Evolutionary conservation across 2,888 invertebrate species (phyloP).

Genomic region (Synergus itoensis): DNA sequence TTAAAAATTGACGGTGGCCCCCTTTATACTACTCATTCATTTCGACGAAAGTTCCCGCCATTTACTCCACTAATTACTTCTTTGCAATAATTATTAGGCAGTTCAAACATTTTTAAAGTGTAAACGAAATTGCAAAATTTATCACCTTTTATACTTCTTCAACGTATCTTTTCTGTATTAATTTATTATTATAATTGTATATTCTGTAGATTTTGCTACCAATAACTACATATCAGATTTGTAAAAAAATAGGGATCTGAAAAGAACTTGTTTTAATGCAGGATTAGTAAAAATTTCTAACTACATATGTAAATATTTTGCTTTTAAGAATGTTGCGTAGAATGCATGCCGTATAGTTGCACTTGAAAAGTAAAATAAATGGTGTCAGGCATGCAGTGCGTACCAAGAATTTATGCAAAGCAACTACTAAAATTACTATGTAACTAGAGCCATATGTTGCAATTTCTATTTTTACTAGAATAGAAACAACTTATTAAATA

Average conservation of each 20-base stretch:
- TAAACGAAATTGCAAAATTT: not conserved
- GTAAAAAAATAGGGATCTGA: not conserved
- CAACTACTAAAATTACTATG: not conserved
- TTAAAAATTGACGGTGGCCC: constrained; percentile 55
- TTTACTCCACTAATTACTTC: not conserved
- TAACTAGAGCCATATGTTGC: no score
- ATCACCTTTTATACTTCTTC: not conserved
- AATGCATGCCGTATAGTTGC: not conserved
- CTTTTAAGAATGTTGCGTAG: not conserved
- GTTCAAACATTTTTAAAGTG: not conserved
- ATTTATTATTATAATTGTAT: no score
- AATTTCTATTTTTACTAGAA: not conserved
- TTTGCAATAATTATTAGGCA: not conserved
- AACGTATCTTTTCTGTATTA: not conserved
- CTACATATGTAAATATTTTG: not conserved
- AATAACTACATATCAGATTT: not conserved
- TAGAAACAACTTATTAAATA: not conserved
- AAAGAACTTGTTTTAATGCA: not conserved
- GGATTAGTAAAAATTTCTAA: not conserved
- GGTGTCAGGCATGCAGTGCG: constrained; percentile 58
- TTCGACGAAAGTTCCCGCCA: constrained; percentile 19
- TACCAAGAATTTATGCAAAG: constrained; percentile 49
- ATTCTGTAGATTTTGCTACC: not conserved
- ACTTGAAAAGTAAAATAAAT: constrained; percentile 49
- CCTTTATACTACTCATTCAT: constrained; percentile 36